A percentile compares a stretch with the other conserved stretches of the same genome.
These are phyloP conservation scores for Melanotaenia trifasciata DNA, from an alignment of 2,797 vertebrate genomes.

Conservation along the genomic window DNA sequence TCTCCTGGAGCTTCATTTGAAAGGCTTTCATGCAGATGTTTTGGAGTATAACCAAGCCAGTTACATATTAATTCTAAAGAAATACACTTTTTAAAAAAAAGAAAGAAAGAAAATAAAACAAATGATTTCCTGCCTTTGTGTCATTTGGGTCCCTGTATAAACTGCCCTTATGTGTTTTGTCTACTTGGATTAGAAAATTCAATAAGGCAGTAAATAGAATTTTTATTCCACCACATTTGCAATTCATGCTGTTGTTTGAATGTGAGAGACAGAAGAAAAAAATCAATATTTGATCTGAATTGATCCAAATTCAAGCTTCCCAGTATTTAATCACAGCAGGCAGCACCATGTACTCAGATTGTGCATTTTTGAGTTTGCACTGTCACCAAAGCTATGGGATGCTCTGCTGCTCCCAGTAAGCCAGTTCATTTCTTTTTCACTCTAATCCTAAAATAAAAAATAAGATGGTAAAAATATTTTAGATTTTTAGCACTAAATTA, in stretches of 20 bases:
- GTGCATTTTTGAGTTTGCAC: not conserved
- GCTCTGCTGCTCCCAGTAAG: not conserved
- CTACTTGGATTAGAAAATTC: not conserved
- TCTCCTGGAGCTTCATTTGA: not conserved
- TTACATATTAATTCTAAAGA: not conserved
- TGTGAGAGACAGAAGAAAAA: too few relatives aligned
- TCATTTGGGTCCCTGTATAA: not conserved
- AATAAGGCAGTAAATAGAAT: not conserved
- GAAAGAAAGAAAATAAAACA: too few relatives aligned
- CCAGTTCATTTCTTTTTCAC: not conserved
- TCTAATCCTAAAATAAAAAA: not conserved
- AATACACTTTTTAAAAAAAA: not conserved
- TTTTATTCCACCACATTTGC: constrained; percentile 7
- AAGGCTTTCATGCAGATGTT: not conserved
- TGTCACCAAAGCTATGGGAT: constrained; percentile 2
- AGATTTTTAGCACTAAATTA: not conserved
- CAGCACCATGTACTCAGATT: not conserved
- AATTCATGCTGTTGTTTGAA: constrained; percentile 4
- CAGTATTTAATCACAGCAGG: constrained; percentile 8
- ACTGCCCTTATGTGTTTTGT: not conserved
- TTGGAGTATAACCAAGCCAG: too few relatives aligned
- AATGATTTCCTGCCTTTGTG: not conserved
- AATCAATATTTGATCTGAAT: constrained; percentile 9
- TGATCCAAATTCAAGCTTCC: constrained; percentile 10
- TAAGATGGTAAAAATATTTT: too few relatives aligned